Percentiles rank a stretch among this genome's conserved stretches.
phyloP scores from a whole-genome alignment of 1,140 invertebrate species.

The Helicorthomorpha holstii region DNA sequence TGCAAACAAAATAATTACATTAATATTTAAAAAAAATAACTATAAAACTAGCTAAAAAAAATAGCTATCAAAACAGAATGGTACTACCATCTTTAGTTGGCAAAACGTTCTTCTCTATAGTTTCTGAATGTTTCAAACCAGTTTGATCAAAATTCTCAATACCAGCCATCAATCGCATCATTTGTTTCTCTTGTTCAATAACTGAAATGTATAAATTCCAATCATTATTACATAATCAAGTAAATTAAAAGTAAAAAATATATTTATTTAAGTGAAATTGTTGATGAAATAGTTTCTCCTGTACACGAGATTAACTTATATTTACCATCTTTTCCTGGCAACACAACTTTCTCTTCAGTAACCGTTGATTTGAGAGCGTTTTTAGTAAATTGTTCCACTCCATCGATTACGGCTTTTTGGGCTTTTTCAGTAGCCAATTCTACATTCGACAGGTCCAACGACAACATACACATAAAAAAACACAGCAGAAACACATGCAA shows the following conservation, averaged over 20 bases:
- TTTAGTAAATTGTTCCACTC: slow-evolving; percentile 66
- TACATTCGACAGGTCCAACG: too few species aligned
- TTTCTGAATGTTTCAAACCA: slow-evolving; percentile 75
- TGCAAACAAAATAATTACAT: too few species aligned
- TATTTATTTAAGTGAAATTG: too few species aligned
- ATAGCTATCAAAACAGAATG: too few species aligned
- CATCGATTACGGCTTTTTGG: slow-evolving; percentile 63
- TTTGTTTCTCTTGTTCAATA: slow-evolving; percentile 70
- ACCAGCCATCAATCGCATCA: slow-evolving; percentile 65
- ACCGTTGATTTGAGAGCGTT: slow-evolving; percentile 74
- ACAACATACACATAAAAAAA: background rate
- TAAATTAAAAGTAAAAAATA: too few species aligned
- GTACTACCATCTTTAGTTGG: slow-evolving; percentile 57
- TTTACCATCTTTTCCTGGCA: slow-evolving; percentile 86
- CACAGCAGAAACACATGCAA: too few species aligned
- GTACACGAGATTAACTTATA: slow-evolving; percentile 5
- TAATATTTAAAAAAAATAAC: too few species aligned
- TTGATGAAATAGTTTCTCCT: too few species aligned
- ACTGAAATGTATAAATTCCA: slow-evolving; percentile 32
- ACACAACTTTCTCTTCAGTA: slow-evolving; percentile 79
- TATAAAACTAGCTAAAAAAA: too few species aligned
- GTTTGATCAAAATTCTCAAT: slow-evolving; percentile 71
- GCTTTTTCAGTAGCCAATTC: slow-evolving; percentile 74
- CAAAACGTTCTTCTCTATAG: slow-evolving; percentile 72
- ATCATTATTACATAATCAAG: too few species aligned